phyloP scores from a whole-genome alignment of 2,113 vertebrate species.

The Eulemur rufifrons region DNA sequence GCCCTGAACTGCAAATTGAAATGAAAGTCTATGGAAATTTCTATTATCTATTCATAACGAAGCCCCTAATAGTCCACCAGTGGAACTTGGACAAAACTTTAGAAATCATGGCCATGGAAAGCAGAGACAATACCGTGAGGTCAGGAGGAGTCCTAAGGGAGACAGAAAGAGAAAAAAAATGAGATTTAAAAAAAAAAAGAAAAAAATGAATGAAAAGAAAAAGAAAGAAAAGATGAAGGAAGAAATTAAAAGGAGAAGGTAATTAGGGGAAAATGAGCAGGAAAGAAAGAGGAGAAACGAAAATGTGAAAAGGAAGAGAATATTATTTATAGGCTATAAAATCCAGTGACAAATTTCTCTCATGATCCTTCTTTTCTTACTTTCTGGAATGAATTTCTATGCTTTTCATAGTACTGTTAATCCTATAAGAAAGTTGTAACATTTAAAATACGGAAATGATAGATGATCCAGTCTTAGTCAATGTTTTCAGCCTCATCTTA shows the following conservation, averaged over 20 bases:
- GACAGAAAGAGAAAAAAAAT: background rate
- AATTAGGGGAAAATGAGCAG: background rate
- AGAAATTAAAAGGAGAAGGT: background rate
- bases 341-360: background rate
- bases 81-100: background rate
- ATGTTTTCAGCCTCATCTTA: background rate
- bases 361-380: background rate
- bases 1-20: background rate
- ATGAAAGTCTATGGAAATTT: background rate
- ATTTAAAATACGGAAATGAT: slow-evolving; percentile 16
- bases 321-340: background rate
- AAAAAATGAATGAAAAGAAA: background rate
- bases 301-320: background rate
- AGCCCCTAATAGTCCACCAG: background rate
- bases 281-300: background rate
- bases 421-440: background rate
- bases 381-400: background rate
- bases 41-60: background rate
- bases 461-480: background rate
- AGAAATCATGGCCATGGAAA: background rate
- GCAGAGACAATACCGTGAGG: background rate
- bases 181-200: background rate
- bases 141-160: too few relatives aligned
- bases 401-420: background rate
- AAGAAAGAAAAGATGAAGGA: background rate